These are phyloP conservation scores for Drosophila helvetica DNA, from an alignment of 2,888 invertebrate genomes.

Conservation along the genomic window DNA sequence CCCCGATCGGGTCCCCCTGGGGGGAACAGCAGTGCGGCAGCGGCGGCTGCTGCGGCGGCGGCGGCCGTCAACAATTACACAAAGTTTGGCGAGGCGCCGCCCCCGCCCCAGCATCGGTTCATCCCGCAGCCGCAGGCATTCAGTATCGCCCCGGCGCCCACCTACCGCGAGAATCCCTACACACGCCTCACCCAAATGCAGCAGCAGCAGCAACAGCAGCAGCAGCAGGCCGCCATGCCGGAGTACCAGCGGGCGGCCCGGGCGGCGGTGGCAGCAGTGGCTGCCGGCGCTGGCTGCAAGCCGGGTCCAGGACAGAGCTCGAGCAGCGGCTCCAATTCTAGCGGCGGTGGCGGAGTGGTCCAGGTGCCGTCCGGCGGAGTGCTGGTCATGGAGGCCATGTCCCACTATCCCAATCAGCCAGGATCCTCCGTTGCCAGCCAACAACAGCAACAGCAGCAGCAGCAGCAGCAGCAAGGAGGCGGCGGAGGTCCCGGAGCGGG, in stretches of 20 bases:
- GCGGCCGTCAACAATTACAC: slow-evolving; percentile 82
- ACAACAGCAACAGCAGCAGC: slow-evolving; percentile 45
- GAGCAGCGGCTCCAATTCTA: slow-evolving; percentile 59
- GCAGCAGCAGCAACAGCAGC: slow-evolving; percentile 65
- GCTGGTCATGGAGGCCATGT: slow-evolving; percentile 69
- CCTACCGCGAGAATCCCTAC: slow-evolving; percentile 83
- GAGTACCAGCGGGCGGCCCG: slow-evolving; percentile 80
- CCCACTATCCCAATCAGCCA: slow-evolving; percentile 62
- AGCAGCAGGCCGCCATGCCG: slow-evolving; percentile 68
- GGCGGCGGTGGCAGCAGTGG: slow-evolving; percentile 67
- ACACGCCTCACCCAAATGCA: slow-evolving; percentile 82
- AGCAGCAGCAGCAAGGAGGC: slow-evolving; percentile 55
- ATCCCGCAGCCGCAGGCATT: slow-evolving; percentile 83
- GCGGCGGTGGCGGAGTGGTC: slow-evolving; percentile 55
- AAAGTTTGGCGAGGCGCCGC: slow-evolving; percentile 82
- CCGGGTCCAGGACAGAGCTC: slow-evolving; percentile 22
- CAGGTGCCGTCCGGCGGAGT: slow-evolving; percentile 70
- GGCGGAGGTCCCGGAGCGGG: slow-evolving; percentile 81
- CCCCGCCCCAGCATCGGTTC: slow-evolving; percentile 73
- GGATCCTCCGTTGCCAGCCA: slow-evolving; percentile 54
- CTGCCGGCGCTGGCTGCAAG: slow-evolving; percentile 62
- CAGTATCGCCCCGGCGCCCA: slow-evolving; percentile 80
- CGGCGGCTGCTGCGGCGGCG: slow-evolving; percentile 66
- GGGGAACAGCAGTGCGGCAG: slow-evolving; percentile 12
- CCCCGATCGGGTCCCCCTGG: neutral